phyloP scores from a whole-genome alignment of 1,140 invertebrate genomes.

The Hyles euphorbiae region DNA sequence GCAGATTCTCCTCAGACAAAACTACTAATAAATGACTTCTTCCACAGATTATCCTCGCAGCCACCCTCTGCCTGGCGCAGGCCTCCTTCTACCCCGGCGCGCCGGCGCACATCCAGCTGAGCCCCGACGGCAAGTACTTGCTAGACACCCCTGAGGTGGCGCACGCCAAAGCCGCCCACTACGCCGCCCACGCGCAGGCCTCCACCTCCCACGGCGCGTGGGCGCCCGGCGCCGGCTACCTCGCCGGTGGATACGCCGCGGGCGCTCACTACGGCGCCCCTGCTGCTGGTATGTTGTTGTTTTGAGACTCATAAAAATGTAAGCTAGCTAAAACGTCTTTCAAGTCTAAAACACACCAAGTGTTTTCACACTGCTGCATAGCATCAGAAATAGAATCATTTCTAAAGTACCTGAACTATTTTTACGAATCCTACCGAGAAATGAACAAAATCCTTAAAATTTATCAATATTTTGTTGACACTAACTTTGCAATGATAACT shows the following conservation, averaged over 20 bases:
- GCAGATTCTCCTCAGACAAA: too few species aligned
- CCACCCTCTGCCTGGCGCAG: constrained; percentile 58
- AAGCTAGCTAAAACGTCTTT: too few species aligned
- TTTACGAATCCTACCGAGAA: too few species aligned
- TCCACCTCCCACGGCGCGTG: constrained; percentile 53
- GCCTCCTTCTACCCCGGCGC: constrained; percentile 64
- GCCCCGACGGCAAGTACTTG: constrained; percentile 62
- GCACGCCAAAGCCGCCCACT: constrained; percentile 66
- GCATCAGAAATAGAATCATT: too few species aligned
- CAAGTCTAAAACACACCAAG: too few species aligned
- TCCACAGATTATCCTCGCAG: constrained; percentile 61
- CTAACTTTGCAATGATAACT: too few species aligned
- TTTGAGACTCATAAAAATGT: background rate
- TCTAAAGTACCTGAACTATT: too few species aligned
- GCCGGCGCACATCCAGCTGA: constrained; percentile 64
- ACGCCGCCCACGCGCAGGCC: constrained; percentile 60
- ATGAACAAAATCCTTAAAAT: too few species aligned
- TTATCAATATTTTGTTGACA: too few species aligned
- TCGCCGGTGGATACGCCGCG: constrained; percentile 47
- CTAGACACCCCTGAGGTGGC: constrained; percentile 69
- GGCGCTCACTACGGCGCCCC: constrained; percentile 63
- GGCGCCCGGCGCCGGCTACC: constrained; percentile 47
- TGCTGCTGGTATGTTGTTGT: constrained; percentile 46
- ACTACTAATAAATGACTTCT: background rate
- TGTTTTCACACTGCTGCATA: too few species aligned